Base-by-base conservation (phyloP, 2,888 invertebrate genomes). In the Drosophila fungiperda region DNA sequence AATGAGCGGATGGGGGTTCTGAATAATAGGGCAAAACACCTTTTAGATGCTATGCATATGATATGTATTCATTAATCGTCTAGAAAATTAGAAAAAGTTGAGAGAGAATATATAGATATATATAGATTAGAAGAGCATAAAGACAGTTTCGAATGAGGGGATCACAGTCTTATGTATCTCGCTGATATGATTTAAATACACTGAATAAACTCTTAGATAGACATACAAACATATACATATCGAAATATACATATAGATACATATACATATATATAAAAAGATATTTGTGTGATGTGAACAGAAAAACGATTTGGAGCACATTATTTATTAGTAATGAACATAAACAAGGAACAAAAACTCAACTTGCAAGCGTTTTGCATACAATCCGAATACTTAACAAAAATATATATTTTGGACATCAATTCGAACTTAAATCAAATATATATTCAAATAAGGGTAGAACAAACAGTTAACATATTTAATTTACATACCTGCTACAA, bases 401-500 rank as follows among this genome's bases (percentile, higher is more conserved):
- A 67, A 60, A 32, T 20, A 60, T 53, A 64, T 54, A 32, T 55
- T 71, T 80, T 52, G 68, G 58, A 72, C 73, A 85, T 89, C 70
- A 59, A 80, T 71, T 64, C 53, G 59, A 80, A 82, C 73, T 61
- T 63, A 88, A 79, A 65, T 63, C 55, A 67, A 73, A 71, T 55
- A 9, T 40, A 48, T 55, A 11, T 26, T 55, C 33, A 49, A 65
- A 48, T 64, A 36, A 12, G 36, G 48, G 38, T 48, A 8, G n/a
- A 42, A 29, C 11, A 48, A n/a, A 50, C 8, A 8, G 48, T 9
- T 23, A 9, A 29, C 45, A 15, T 7, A 26, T 33, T 6, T 29
- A 4, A 7, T 73, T 48, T 50, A 94, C 95, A 94, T 95, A 98
- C 98, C 98, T 94, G 98, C 98, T 88, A 98, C 98, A 92, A 97